Evolutionary conservation across 2,888 invertebrate species (phyloP).

Genomic region (Eupithecia vulgata): DNA sequence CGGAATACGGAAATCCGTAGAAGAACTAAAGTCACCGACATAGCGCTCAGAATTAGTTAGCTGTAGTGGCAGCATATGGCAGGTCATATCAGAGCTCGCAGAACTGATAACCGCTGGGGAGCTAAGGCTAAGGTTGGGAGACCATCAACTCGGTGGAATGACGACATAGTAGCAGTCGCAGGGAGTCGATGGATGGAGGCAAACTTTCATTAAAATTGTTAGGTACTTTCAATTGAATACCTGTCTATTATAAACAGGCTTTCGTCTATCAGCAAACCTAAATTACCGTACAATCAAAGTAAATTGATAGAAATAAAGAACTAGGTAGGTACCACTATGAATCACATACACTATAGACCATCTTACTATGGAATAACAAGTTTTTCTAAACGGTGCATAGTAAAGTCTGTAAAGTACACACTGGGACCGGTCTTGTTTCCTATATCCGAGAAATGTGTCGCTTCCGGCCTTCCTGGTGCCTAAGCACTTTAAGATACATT

Average conservation of each 20-base stretch:
- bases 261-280: background rate
- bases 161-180: no score
- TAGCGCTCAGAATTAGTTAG: no score
- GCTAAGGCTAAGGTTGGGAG: no score
- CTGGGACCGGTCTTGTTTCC: background rate
- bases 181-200: no score
- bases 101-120: no score
- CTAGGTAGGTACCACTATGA: background rate
- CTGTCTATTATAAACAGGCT: background rate
- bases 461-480: background rate
- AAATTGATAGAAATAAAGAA: background rate
- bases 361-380: background rate
- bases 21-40: no score
- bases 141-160: no score
- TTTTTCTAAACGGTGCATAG: background rate
- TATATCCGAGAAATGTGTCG: background rate
- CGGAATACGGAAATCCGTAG: no score
- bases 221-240: background rate
- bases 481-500: background rate
- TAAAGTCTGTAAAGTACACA: background rate
- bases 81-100: no score
- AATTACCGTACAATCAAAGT: background rate
- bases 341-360: background rate
- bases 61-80: no score
- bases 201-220: background rate